Conservation (phyloP, 2,888 invertebrate species). For the Onchidella celtica region DNA sequence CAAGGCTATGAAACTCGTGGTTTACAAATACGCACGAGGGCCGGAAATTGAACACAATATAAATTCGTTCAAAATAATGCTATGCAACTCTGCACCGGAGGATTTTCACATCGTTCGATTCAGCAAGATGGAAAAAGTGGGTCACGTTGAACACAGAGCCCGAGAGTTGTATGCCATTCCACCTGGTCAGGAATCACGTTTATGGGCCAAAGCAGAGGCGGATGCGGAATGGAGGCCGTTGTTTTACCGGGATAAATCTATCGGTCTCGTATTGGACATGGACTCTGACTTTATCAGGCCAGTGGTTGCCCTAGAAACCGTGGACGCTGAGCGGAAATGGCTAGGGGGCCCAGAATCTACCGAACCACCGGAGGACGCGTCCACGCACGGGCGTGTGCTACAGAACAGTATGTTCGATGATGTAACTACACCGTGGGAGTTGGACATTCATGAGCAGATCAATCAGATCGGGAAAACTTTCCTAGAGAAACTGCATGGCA, state of each 20-base stretch:
- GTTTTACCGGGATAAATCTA: constrained; percentile 68
- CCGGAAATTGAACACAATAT: constrained; percentile 76
- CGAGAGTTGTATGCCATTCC: constrained; percentile 68
- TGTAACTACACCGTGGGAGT: constrained; percentile 72
- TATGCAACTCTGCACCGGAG: constrained; percentile 66
- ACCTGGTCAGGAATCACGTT: constrained; percentile 60
- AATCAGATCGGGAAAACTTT: constrained; percentile 72
- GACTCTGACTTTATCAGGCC: constrained; percentile 75
- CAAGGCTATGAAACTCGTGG: constrained; percentile 73
- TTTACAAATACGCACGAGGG: constrained; percentile 69
- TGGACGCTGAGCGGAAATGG: constrained; percentile 64
- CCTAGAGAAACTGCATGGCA: constrained; percentile 70
- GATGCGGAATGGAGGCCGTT: constrained; percentile 74
- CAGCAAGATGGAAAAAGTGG: constrained; percentile 76
- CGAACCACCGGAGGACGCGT: constrained; percentile 57
- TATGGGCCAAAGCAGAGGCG: constrained; percentile 73
- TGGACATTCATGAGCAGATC: constrained; percentile 76
- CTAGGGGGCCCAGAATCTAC: constrained; percentile 60
- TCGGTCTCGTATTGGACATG: constrained; percentile 70
- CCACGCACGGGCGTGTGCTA: constrained; percentile 64
- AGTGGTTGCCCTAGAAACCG: constrained; percentile 67
- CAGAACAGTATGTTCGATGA: constrained; percentile 74
- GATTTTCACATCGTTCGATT: constrained; percentile 74
- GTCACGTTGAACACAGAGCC: constrained; percentile 73
- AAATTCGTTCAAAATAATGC: constrained; percentile 74